Base-by-base conservation (phyloP, 2,888 invertebrate genomes). In the Escarpia spicata region DNA sequence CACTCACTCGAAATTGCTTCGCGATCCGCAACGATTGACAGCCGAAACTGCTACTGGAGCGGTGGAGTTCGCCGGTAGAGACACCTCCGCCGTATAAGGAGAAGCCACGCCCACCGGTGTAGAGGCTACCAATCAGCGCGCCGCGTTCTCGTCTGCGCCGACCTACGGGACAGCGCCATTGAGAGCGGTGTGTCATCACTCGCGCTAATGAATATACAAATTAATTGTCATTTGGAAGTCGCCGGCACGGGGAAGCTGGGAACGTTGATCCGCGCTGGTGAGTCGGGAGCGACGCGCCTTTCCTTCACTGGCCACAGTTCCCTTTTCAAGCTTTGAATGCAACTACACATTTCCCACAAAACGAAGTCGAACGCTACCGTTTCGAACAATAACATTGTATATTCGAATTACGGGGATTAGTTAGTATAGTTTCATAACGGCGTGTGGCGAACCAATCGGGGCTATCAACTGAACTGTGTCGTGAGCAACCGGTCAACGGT, bases 181-280 rank as follows among this genome's bases (percentile, higher is more conserved):
- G 75, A 15, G 75, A 75, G 75, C 75, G 75, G 75, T 26, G 75
- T 75, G 75, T 75, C 75, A 75, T 75, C 75, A 75, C 75, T 19
- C 75, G 75, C 75, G 75, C 75, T 75, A 75, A 75, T 75, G 75
- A 75, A 75, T 75, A 75, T 75, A 75, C 75, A 75, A 75, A 75
- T 75, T 75, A 75, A 75, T 75, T 75, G 75, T 75, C 75, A 75
- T 26, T 75, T 75, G 19, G 26, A 75, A 75, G 75, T 75, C 75
- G 75, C 52, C 52, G 52, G 52, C 10, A 52, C 52, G 52, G 52
- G 52, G 52, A 52, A 9, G 52, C 75, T 75, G 75, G 75, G 75
- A 75, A 26, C 26, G 75, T 6, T n/a, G 75, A 75, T 26, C 75
- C 19, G 26, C 75, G 75, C 26, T 19, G 6, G 75, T 26, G 75